These are phyloP conservation scores for Cyclophora punctaria DNA, from an alignment of 2,888 invertebrate genomes.

Conservation along the genomic window DNA sequence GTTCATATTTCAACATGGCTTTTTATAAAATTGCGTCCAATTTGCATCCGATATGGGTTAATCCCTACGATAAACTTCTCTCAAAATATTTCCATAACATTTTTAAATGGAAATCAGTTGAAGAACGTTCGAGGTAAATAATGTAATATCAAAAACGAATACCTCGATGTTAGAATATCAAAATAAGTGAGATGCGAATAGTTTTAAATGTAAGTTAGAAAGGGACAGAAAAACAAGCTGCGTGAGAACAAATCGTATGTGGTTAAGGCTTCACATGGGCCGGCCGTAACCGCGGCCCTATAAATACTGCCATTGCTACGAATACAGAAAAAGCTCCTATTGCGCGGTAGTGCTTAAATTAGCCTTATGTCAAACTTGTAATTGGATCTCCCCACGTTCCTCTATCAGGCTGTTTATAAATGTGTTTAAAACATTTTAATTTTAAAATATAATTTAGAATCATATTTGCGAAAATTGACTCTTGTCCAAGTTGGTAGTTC, in stretches of 20 bases:
- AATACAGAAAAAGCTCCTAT: conserved; percentile 38
- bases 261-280: conserved; percentile 44
- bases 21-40: not conserved
- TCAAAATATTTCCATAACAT: conserved; percentile 5
- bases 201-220: conserved; percentile 28
- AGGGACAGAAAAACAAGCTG: conserved; percentile 44
- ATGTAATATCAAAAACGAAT: conserved; percentile 35
- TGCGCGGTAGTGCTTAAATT: conserved; percentile 40
- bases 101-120: conserved; percentile 13
- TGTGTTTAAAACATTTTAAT: too few relatives aligned
- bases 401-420: too few relatives aligned
- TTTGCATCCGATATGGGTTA: conserved; percentile 1
- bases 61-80: not conserved
- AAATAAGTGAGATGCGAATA: conserved; percentile 35
- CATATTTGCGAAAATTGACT: too few relatives aligned
- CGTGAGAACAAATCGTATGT: conserved; percentile 58
- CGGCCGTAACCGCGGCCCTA: conserved; percentile 36
- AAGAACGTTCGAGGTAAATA: conserved; percentile 28
- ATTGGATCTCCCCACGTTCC: conserved; percentile 22
- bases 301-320: conserved; percentile 38
- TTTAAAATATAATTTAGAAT: too few relatives aligned
- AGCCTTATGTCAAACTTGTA: conserved; percentile 31
- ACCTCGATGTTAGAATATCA: conserved; percentile 28
- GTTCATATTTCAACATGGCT: not conserved
- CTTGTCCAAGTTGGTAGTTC: too few relatives aligned